Evolutionary conservation across 2,888 invertebrate species (phyloP), one percentile per base, ranked within the genome.

Genomic region (Anoplius nigerrimus): DNA sequence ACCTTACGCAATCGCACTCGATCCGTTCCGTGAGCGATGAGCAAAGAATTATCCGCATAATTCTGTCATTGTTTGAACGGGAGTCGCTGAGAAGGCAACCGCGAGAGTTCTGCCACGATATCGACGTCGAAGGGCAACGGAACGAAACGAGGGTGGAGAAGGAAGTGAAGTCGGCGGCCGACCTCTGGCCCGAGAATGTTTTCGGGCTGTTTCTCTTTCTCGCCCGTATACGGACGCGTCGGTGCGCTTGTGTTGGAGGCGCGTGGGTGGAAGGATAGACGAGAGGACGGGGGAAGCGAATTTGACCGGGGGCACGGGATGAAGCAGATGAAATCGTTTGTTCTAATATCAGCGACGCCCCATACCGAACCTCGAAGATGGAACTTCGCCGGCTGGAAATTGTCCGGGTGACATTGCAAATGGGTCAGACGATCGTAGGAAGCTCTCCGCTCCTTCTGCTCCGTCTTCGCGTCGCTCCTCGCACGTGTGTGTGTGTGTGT

Each of bases 271-370:
- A 45, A 57, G 20, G 52, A 21, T 18, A 46, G 62, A 18, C 20
- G 2, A 56, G 34, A 13, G 56, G 16, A 8, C 15, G 62, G 34
- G 22, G 55, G 55, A n/a, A n/a, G 61, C 13, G 24, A 56, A 52
- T 62, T 48, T 46, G 46, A 56, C 16, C 18, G 43, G 61, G 46
- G 53, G 48, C 42, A 54, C 13, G 52, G 43, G 52, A 55, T 46
- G 58, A 60, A 56, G 65, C 62, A 75, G 72, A 77, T 78, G 77
- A 78, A 78, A 75, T 75, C 77, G 77, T 78, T 78, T 77, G 77
- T 78, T 78, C 77, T 78, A 78, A 78, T 78, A 78, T 69, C 72
- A 66, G 59, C 45, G 46, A 34, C 34, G 56, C 53, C 18, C 62
- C 68, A 45, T 69, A 43, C 69, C 66, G 72, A 68, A 73, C 77